Percentiles rank a stretch among this genome's conserved stretches.
phyloP scores from a whole-genome alignment of 2,113 vertebrate genomes.

The Ochotona curzoniae region DNA sequence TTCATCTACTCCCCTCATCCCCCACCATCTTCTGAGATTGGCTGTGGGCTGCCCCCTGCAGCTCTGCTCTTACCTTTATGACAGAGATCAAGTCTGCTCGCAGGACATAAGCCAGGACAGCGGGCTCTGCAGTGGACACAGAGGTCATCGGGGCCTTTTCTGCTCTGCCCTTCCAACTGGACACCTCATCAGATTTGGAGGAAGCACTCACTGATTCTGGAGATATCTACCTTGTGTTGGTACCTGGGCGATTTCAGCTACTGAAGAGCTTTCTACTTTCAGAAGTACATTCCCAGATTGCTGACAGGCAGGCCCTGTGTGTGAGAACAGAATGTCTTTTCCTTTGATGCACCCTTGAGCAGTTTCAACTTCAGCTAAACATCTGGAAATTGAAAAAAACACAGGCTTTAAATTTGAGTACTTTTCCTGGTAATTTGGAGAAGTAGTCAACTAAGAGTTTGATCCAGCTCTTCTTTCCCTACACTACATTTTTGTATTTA shows the following conservation, averaged over 20 bases:
- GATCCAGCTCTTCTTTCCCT: not conserved
- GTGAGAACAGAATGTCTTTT: no score
- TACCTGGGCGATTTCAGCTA: no score
- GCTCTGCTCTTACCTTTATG: not conserved
- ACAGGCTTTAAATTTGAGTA: constrained; percentile 20
- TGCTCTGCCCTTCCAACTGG: not conserved
- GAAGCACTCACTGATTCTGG: not conserved
- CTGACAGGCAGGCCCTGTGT: no score
- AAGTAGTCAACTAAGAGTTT: not conserved
- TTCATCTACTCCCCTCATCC: not conserved
- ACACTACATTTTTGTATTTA: not conserved
- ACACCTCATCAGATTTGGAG: not conserved
- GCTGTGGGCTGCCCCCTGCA: not conserved
- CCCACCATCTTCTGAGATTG: not conserved
- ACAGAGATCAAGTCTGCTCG: no score
- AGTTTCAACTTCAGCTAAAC: not conserved
- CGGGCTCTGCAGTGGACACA: not conserved
- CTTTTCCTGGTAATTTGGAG: not conserved
- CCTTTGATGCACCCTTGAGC: no score
- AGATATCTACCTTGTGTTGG: not conserved
- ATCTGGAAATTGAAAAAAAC: constrained; percentile 23
- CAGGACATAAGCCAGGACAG: not conserved
- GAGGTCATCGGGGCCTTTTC: not conserved
- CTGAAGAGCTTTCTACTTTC: not conserved
- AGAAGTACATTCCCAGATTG: no score